Base-by-base conservation (phyloP, 2,113 vertebrate species). In the Sakesphorus luctuosus region DNA sequence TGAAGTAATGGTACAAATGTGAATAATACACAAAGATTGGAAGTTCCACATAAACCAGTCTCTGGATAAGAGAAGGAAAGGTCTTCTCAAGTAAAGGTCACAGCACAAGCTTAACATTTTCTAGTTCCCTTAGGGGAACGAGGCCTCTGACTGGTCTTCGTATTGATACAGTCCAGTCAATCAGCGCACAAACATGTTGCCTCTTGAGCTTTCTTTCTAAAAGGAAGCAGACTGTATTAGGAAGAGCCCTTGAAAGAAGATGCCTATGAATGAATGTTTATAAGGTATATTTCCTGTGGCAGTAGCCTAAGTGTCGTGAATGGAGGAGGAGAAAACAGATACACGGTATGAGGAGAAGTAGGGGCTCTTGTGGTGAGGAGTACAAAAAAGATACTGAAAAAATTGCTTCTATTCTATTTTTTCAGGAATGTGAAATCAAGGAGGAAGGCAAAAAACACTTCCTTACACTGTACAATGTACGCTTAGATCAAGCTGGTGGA, bases 361-460 rank as follows among this genome's bases (percentile, higher is more conserved):
- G 16, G 8, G 33, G 6, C 8, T 69, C 23, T 62, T 84, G 35
- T 12, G 4, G 18, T 79, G 16, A 87, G 29, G 6, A 66, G 4
- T 25, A 40, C 33, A 73, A 46, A 73, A 58, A 36, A 44, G 28
- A 69, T 47, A 24, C 26, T 63, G 23, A n/a, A 52, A 83, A 78
- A 83, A 18, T 33, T 53, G 5, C 59, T 44, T 87, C 18, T 55
- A 13, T 69, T 93, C 49, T 91, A 29, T 43, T 84, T 85, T 74
- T 92, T 40, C 94, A 99, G 99, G 99, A 99, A 31, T 99, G 99
- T 94, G 99, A 99, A 97, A 99, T 99, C 90, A 99, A 99, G 90
- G 98, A 99, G 93, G 99, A 99, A 96, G 99, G 99, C 61, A 97
- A 98, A 87, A 98, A 97, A 46, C 99, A 99, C 92, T 97, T 98